phyloP scores from a whole-genome alignment of 2,797 vertebrate genomes.

The Coluber constrictor region DNA sequence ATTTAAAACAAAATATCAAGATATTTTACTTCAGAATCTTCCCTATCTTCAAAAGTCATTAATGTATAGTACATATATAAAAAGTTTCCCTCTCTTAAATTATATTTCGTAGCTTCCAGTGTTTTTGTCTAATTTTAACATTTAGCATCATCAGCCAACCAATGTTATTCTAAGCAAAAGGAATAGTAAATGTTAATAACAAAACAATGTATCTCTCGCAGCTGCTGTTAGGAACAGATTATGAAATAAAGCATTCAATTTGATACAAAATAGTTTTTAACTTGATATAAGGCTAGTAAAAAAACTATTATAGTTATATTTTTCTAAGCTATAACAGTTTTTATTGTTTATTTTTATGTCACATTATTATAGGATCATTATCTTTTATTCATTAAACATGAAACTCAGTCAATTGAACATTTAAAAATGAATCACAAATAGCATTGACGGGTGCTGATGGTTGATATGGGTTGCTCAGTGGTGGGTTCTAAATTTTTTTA shows the following conservation, averaged over 20 bases:
- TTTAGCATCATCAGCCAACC: not conserved
- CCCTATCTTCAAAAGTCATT: not conserved
- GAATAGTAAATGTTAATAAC: not conserved
- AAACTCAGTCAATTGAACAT: no score
- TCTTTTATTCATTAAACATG: no score
- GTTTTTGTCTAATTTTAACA: not conserved
- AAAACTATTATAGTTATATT: not conserved
- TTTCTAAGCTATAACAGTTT: no score
- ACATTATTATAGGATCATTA: no score
- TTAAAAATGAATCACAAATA: no score
- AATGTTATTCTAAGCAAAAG: not conserved
- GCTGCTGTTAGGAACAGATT: not conserved
- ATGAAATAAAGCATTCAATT: not conserved
- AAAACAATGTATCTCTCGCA: not conserved
- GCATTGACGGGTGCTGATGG: no score
- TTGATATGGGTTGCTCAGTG: no score
- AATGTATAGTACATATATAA: not conserved
- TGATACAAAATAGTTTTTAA: not conserved
- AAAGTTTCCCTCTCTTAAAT: not conserved
- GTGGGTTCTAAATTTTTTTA: no score
- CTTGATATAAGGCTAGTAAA: not conserved
- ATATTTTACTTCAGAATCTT: not conserved
- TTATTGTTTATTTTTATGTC: no score
- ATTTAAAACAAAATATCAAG: not conserved
- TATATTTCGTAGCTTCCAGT: not conserved